Evolutionary conservation across 2,797 vertebrate species (phyloP).

Genomic region (Morus bassanus): DNA sequence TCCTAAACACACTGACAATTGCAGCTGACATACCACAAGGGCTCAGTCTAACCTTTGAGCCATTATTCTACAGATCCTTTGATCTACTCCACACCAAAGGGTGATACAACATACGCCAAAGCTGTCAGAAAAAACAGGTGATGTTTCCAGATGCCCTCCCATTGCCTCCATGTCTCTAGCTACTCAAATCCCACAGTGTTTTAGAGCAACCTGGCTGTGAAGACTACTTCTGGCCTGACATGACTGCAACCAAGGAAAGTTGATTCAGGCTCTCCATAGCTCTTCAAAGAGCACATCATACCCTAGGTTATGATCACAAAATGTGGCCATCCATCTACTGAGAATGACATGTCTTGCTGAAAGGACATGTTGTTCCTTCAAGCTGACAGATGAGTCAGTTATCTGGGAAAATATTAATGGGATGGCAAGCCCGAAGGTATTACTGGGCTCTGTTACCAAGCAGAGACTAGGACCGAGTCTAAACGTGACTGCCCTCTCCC

Average conservation of each 20-base stretch:
- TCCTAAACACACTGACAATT: neutral
- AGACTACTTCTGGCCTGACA: neutral
- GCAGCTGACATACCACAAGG: neutral
- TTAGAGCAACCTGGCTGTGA: neutral
- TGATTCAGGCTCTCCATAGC: neutral
- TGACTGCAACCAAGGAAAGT: neutral
- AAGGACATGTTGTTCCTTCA: constrained; percentile 9
- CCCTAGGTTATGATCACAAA: neutral
- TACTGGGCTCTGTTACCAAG: neutral
- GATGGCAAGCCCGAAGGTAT: neutral
- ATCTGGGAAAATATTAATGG: neutral
- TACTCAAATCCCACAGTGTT: neutral
- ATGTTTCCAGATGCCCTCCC: neutral
- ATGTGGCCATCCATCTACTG: neutral
- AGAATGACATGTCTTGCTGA: neutral
- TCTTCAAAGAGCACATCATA: neutral
- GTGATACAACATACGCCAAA: neutral
- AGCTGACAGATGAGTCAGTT: neutral
- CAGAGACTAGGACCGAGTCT: neutral
- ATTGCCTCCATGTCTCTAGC: neutral
- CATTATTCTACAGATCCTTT: neutral
- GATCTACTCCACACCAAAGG: neutral
- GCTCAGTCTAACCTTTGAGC: neutral
- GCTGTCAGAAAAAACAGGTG: neutral
- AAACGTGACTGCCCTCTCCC: neutral